A percentile compares a stretch with the other conserved stretches of the same genome.
Conservation (phyloP, 2,888 invertebrate genomes). For the Ptychoptera contaminata region DNA sequence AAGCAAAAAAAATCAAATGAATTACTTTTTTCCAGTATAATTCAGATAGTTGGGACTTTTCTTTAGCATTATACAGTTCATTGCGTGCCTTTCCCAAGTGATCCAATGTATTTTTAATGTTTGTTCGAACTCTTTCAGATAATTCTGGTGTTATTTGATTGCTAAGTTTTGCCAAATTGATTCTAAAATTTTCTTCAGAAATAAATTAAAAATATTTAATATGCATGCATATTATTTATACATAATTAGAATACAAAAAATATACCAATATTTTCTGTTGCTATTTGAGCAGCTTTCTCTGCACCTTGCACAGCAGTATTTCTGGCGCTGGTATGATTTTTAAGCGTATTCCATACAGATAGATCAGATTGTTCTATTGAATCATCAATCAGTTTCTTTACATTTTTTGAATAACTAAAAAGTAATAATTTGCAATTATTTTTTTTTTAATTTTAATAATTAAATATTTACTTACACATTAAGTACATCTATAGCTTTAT, state of each 20-base stretch:
- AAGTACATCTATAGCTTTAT: constrained; percentile 41
- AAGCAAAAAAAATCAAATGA: constrained; percentile 14
- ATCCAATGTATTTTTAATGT: constrained; percentile 36
- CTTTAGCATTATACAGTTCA: constrained; percentile 38
- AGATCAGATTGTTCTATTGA: constrained; percentile 43
- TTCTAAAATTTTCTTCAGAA: background rate
- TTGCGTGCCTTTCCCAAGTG: constrained; percentile 45
- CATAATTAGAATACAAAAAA: too few relatives aligned
- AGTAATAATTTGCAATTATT: too few relatives aligned
- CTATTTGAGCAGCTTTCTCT: constrained; percentile 41
- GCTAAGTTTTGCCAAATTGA: background rate
- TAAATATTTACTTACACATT: constrained; percentile 21
- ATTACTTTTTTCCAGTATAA: constrained; percentile 68
- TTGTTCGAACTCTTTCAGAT: constrained; percentile 36
- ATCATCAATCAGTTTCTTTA: constrained; percentile 39
- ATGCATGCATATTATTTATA: background rate
- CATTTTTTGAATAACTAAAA: constrained; percentile 35
- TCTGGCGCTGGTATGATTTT: constrained; percentile 40
- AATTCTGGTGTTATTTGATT: constrained; percentile 22
- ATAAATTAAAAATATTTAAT: background rate
- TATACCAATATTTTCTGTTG: constrained; percentile 39
- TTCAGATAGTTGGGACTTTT: constrained; percentile 47
- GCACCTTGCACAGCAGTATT: constrained; percentile 38
- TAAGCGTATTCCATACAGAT: constrained; percentile 38
- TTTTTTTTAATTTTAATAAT: too few relatives aligned